Base-by-base conservation (phyloP, 2,888 invertebrate species). In the Zhuqinia jingwanae region DNA sequence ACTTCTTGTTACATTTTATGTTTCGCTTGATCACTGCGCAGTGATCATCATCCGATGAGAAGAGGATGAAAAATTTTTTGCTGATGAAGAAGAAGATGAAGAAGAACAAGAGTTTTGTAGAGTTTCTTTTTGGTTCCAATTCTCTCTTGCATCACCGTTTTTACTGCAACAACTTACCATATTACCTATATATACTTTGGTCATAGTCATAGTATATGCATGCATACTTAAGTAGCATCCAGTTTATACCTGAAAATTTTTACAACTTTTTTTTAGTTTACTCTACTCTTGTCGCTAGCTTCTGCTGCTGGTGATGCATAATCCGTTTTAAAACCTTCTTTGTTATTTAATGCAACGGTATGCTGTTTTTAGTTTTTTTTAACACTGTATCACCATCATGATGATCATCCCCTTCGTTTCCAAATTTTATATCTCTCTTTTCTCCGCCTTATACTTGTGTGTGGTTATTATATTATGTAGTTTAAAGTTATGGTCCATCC, bases 211-310 rank as follows among this genome's bases (percentile, higher is more conserved):
- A 65, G 45, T 45, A 10, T 68, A 68, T 68, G 36, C 65, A 42
- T 47, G 47, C 70, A 27, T 47, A 73, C 50, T 73, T 47, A 42
- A 63, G 45, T 25, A 36, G 36, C 36, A 36, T 36, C 36, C 8
- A 36, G 36, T 36, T 36, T 36, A 60, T 30, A 22, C 22, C 42
- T 30, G 11, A 27, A 27, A 73, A 50, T 50, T 73, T n/a, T 73
- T 73, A 73, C 50, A 73, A 73, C 73, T 73, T 73, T 47, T 50
- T n/a, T 47, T 50, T n/a, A 13, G 50, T 53, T 73, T 53, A 73
- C 73, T 73, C 36, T 8, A 36, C 36, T 6, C 36, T n/a, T 36
- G 36, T 6, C 5, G 36, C 36, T 36, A n/a, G n/a, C n/a, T n/a
- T 8, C 45, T 22, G 47, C 47, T 25, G 47, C 15, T 53, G 3